Evolutionary conservation across 2,113 vertebrate species (phyloP).

Genomic region (Megaptera novaeangliae): DNA sequence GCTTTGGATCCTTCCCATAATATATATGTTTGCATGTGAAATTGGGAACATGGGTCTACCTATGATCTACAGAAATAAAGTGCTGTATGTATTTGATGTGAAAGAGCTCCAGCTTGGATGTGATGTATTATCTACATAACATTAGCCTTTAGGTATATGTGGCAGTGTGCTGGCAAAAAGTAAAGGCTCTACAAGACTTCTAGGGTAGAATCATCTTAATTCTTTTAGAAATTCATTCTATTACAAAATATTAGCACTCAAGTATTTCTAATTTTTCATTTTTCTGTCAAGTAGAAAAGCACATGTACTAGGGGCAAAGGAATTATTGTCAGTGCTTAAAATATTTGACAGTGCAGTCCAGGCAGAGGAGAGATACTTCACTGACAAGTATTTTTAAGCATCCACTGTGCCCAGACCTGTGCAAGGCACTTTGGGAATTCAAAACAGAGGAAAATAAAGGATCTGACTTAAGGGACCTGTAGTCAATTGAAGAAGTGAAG

Average conservation of each 20-base stretch:
- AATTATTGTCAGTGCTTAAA: background rate
- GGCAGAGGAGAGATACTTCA: background rate
- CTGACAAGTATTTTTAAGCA: background rate
- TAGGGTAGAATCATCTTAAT: background rate
- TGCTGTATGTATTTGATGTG: background rate
- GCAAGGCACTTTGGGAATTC: background rate
- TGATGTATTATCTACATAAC: too few relatives aligned
- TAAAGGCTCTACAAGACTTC: background rate
- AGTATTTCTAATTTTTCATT: background rate
- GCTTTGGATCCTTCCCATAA: background rate
- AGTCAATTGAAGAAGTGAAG: background rate
- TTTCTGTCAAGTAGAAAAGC: slow-evolving; percentile 3
- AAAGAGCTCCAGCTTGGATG: background rate
- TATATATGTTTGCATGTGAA: background rate
- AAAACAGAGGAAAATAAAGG: slow-evolving; percentile 2
- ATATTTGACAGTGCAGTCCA: background rate
- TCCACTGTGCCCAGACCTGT: background rate
- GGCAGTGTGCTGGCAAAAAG: background rate
- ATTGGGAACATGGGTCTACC: background rate
- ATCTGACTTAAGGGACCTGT: background rate
- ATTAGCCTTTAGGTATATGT: background rate
- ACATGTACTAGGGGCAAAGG: background rate
- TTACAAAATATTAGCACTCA: background rate
- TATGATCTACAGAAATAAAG: background rate
- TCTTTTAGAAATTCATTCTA: background rate